Evolutionary conservation across 2,113 vertebrate species (phyloP), one percentile per base, ranked within the genome.

Genomic region (Toxotes chatareus): DNA sequence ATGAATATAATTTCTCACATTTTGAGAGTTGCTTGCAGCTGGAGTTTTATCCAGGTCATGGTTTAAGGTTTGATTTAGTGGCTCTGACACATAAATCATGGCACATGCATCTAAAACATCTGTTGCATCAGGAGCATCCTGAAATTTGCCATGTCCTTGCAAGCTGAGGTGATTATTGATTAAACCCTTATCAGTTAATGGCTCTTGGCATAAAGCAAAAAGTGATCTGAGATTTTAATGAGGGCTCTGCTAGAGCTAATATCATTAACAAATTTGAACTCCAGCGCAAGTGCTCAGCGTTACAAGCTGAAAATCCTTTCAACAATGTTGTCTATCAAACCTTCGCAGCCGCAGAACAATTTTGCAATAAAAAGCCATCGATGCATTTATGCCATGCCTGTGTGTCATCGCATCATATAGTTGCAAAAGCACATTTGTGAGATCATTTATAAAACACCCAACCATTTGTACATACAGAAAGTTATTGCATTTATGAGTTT

Each of bases 241-340:
- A 44, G 19, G 4, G 47, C 79, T 69, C 23, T 49, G 21, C 8
- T 69, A 1, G 69, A 71, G 71, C 72, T 68, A 74, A 79, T 9
- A 62, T 67, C 34, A 87, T 86, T 81, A 84, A 66, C 87, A 83
- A 46, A 79, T 85, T 79, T 85, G 64, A 89, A 84, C 53, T 69
- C 8, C 21, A 23, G 32, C 12, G 1, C 21, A 40, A 59, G 40
- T 11, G 47, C 72, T 79, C 32, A 59, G 55, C 47, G 40, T 71
- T 19, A 56, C 42, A 75, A 53, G 70, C 71, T 91, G 76, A 85
- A 85, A 90, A 75, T 69, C 51, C 46, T 61, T 21, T 68, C 38
- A 51, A 10, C 21, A 10, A 46, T 34, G 21, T 13, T 3, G 57
- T 44, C 38, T 19, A 4, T 32, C 34, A 55, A 42, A 72, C 31